Evolutionary conservation across 2,113 vertebrate genomes (phyloP), one percentile per base, ranked within the genome.

Genomic region (Siphamia tubifer): DNA sequence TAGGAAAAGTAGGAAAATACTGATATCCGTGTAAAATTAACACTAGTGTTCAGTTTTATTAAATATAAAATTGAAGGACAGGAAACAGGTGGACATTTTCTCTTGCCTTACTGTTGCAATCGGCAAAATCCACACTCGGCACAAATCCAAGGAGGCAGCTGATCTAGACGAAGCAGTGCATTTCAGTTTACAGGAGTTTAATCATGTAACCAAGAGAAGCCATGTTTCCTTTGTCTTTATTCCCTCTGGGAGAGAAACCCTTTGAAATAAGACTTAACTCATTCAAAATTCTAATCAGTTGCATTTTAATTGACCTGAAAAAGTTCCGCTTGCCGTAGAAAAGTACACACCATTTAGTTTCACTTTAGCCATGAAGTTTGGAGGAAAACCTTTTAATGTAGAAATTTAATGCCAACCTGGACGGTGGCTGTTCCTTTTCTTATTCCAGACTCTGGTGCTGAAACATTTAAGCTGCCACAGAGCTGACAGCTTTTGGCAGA

Each of bases 401-500:
- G 69, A 70, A 80, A 81, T 67, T 42, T 64, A 71, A 82, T 38
- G 75, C 80, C 52, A 68, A 43, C 61, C 27, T 73, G 79, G 43
- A 75, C 56, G 61, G 65, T 17, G 77, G 72, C 68, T 81, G 80
- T 69, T 81, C 62, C 78, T 71, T 79, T 45, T 88, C 77, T 75
- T 45, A 15, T 36, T 78, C 82, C 90, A 82, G 77, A 68, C 70
- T 58, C 70, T 48, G 38, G 58, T 52, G 28, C 76, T 86, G 76
- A 88, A 75, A 79, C 66, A 30, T 86, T 82, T 78, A 76, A 83
- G 66, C 83, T 77, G 79, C 82, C 76, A 73, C 8, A 8, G 79
- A 76, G 66, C 64, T 87, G 86, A 88, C 82, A 83, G 79, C 54
- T 67, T 71, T 45, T 90, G 87, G 89, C 87, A 87, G 85, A 73